phyloP scores from a whole-genome alignment of 2,797 vertebrate species.

The Bradypodion pumilum region DNA sequence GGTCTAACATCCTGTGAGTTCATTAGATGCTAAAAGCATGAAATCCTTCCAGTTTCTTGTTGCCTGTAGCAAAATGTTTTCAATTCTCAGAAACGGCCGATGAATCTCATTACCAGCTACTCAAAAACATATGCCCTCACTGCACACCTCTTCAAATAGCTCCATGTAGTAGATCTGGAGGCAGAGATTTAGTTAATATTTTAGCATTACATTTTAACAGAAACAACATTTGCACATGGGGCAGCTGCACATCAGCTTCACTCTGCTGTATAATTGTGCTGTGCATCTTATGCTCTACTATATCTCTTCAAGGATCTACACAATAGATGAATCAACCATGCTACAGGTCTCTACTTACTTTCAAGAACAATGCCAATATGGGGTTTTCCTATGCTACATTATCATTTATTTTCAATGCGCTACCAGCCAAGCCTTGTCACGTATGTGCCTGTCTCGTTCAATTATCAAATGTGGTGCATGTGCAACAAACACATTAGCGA shows the following conservation, averaged over 20 bases:
- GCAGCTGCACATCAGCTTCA: neutral
- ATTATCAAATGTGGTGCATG: neutral
- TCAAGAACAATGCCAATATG: neutral
- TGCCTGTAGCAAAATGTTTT: constrained; percentile 17
- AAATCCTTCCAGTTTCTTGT: constrained; percentile 39
- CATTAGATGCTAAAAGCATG: neutral
- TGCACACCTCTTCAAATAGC: constrained; percentile 18
- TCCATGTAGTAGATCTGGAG: constrained; percentile 2
- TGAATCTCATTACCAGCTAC: constrained; percentile 41
- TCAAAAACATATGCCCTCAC: neutral
- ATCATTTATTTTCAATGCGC: neutral
- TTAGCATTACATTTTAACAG: constrained; percentile 17
- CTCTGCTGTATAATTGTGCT: neutral
- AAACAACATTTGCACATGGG: neutral
- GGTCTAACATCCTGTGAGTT: constrained; percentile 21
- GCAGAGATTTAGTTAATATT: constrained; percentile 24
- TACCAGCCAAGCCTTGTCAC: neutral
- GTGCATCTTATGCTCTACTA: neutral
- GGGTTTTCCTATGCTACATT: neutral
- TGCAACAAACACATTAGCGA: neutral
- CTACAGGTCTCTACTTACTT: neutral
- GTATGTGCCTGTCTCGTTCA: neutral
- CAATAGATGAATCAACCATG: neutral
- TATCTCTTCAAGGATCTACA: neutral
- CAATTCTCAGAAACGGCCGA: constrained; percentile 42